Conservation (phyloP, 1,140 invertebrate species). For the Heterodera carotae region DNA sequence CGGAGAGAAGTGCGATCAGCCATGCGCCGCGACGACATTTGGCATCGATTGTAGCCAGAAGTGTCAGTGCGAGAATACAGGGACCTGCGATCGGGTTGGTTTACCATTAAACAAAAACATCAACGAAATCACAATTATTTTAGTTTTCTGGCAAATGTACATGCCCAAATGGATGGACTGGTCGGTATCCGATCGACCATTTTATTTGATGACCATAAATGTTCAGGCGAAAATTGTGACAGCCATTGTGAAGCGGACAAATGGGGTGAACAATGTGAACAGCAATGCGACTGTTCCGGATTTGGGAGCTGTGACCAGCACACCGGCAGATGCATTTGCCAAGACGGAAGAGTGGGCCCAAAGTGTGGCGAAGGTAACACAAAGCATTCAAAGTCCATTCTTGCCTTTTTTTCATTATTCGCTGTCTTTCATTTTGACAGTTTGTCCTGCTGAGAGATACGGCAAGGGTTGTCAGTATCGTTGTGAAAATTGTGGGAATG, state of each 20-base stretch:
- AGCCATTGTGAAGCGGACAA: constrained; percentile 48
- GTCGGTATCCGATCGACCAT: constrained; percentile 69
- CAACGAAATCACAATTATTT: constrained; percentile 67
- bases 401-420: background rate
- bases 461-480: constrained; percentile 59
- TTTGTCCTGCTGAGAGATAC: constrained; percentile 62
- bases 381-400: too few relatives aligned
- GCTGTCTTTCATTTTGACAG: constrained; percentile 23
- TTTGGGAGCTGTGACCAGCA: constrained; percentile 52
- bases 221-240: constrained; percentile 63
- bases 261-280: constrained; percentile 56
- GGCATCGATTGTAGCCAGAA: constrained; percentile 58
- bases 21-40: constrained; percentile 65
- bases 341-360: constrained; percentile 57
- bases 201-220: constrained; percentile 46
- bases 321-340: constrained; percentile 63
- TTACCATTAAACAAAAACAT: too few relatives aligned
- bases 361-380: constrained; percentile 58
- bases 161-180: constrained; percentile 86
- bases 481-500: constrained; percentile 78
- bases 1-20: constrained; percentile 67
- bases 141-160: constrained; percentile 75
- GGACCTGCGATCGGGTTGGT: constrained; percentile 77
- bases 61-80: constrained; percentile 88
- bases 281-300: constrained; percentile 55